phyloP scores from a whole-genome alignment of 2,888 invertebrate genomes.

The Trisateles emortualis region DNA sequence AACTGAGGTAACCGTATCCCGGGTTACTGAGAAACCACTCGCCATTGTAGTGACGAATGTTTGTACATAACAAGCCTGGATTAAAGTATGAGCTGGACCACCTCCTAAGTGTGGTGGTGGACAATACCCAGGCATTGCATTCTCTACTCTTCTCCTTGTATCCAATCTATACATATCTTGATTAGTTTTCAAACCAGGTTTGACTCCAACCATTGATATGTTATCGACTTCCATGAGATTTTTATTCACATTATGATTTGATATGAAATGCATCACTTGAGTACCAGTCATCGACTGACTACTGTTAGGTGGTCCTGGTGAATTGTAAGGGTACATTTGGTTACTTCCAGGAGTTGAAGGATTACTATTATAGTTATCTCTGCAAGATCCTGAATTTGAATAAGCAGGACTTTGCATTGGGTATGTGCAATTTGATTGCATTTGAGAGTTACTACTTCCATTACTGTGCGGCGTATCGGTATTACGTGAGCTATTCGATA shows the following conservation, averaged over 20 bases:
- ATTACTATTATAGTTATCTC: conserved; percentile 72
- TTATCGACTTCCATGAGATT: conserved; percentile 84
- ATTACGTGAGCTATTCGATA: conserved; percentile 83
- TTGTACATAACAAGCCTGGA: conserved; percentile 79
- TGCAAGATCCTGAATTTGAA: conserved; percentile 76
- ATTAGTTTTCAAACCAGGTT: conserved; percentile 64
- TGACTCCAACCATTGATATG: conserved; percentile 83
- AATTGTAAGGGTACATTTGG: conserved; percentile 70
- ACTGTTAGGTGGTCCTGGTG: conserved; percentile 71
- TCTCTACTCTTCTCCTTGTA: conserved; percentile 67
- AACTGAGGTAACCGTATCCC: conserved; percentile 94
- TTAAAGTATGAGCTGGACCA: conserved; percentile 76
- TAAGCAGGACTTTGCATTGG: conserved; percentile 84
- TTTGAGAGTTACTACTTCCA: conserved; percentile 67
- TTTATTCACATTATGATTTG: conserved; percentile 82
- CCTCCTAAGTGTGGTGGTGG: conserved; percentile 82
- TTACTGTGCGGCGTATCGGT: conserved; percentile 81
- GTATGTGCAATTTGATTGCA: conserved; percentile 71
- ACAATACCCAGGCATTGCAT: conserved; percentile 80
- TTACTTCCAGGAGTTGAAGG: conserved; percentile 72
- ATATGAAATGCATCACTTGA: conserved; percentile 84
- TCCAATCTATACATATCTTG: conserved; percentile 69
- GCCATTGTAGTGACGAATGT: conserved; percentile 85
- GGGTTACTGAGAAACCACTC: conserved; percentile 91
- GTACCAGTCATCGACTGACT: conserved; percentile 69